These are phyloP conservation scores for Nannospalax galili DNA, from an alignment of 2,113 vertebrate genomes.

Conservation along the genomic window DNA sequence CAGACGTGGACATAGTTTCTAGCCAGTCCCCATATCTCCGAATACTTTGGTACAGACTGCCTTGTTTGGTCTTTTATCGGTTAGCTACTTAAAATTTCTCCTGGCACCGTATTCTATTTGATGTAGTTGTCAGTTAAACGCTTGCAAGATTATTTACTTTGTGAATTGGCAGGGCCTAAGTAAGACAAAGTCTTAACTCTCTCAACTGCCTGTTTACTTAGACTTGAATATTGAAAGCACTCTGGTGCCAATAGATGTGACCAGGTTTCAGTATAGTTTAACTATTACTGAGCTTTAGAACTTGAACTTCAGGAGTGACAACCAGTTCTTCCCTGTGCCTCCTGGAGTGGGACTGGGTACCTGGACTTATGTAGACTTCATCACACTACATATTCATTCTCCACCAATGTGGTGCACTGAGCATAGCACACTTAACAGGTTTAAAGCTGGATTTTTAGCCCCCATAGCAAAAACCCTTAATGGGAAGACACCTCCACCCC, in stretches of 20 bases:
- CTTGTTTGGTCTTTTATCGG: not conserved
- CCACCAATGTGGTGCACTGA: not conserved
- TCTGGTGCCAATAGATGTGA: not conserved
- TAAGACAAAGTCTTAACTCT: slow-evolving; percentile 50
- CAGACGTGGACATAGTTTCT: not conserved
- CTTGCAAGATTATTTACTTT: slow-evolving; percentile 63
- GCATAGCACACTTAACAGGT: not conserved
- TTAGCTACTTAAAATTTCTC: slow-evolving; percentile 41
- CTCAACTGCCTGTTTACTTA: slow-evolving; percentile 29
- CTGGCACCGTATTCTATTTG: slow-evolving; percentile 14
- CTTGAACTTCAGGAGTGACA: slow-evolving; percentile 4
- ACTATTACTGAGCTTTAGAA: not conserved
- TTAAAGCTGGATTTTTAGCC: not conserved
- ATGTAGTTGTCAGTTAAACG: slow-evolving; percentile 58
- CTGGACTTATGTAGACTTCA: not conserved
- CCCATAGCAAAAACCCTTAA: not conserved
- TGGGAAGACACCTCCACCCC: not conserved
- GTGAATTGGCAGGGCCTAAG: slow-evolving; percentile 51
- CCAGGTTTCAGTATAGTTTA: slow-evolving; percentile 30
- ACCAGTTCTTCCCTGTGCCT: not conserved
- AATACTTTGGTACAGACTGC: not conserved
- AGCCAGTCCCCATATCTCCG: not conserved
- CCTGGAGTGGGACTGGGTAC: not conserved
- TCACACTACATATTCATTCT: not conserved
- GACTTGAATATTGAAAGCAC: not conserved